phyloP scores from a whole-genome alignment of 2,797 vertebrate genomes.

The Anniella stebbinsi region DNA sequence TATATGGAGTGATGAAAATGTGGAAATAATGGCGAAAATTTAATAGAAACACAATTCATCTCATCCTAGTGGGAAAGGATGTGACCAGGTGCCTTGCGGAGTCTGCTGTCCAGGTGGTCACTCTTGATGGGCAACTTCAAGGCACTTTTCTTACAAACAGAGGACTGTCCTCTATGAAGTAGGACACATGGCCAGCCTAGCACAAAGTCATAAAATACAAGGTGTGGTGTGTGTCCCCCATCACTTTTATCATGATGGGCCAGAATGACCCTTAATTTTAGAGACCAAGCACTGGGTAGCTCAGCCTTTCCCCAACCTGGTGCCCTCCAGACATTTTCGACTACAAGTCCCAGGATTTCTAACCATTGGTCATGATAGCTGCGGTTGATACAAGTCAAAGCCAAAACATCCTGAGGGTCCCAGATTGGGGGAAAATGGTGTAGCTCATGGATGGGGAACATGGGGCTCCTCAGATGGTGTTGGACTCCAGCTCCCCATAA shows the following conservation, averaged over 20 bases:
- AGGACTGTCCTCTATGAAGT: neutral
- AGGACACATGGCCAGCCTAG: no score
- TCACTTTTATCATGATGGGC: neutral
- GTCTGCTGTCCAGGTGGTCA: neutral
- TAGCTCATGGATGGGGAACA: no score
- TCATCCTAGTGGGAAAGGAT: neutral
- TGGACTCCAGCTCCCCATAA: no score
- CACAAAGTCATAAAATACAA: neutral
- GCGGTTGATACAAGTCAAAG: neutral
- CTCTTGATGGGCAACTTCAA: neutral
- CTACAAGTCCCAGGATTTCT: neutral
- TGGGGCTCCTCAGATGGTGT: no score
- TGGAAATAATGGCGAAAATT: neutral
- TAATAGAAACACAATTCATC: neutral
- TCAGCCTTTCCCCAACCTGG: neutral
- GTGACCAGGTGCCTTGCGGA: neutral
- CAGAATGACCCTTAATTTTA: neutral
- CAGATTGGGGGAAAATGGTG: no score
- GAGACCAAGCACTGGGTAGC: neutral
- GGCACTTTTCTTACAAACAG: neutral
- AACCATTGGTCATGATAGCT: neutral
- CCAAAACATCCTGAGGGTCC: neutral
- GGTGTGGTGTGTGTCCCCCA: neutral
- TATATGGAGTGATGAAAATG: neutral
- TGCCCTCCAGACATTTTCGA: neutral